Base-by-base conservation (phyloP, 2,113 vertebrate genomes). In the Callithrix jacchus region DNA sequence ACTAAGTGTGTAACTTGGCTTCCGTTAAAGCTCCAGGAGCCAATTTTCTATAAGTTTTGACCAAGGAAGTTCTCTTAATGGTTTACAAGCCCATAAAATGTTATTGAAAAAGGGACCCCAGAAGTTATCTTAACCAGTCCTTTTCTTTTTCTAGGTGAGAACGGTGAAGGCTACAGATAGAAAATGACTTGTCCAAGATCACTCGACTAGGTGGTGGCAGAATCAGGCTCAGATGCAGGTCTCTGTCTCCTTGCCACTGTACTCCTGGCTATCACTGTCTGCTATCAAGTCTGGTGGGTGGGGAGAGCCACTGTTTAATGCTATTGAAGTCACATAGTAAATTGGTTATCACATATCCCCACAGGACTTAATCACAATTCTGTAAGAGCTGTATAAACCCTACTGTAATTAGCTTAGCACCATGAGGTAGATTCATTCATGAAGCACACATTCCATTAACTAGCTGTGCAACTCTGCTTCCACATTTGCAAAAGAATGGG, bases 361-460 rank as follows among this genome's bases (percentile, higher is more conserved):
- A 82, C 70, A 87, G 93, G 97, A 97, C 77, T 95, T 92, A 84
- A 93, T 97, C 93, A 85, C 83, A 76, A 87, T 88, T 95, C 89
- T 90, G 27, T 95, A 87, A 96, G 73, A 94, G 93, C 89, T 61
- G 8, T 89, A 89, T 54, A 95, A 96, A 96, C 95, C 45, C 64
- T 93, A 56, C 92, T 80, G 80, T 89, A 95, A 97, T 96, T 97
- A 97, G 71, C 94, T 96, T 96, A 97, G 96, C 96, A 92, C 95
- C 95, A 94, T 93, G 93, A 96, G 76, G 95, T 93, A 92, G 89
- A 93, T 85, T 94, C 52, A 0, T 97, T 97, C 96, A 93, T 13
- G 13, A 89, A 93, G 64, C 84, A 92, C 87, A 90, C 80, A 87
- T 93, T 92, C 91, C 74, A 93, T 93, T 94, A 97, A 91, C 71